Evolutionary conservation across 2,797 vertebrate species (phyloP).

Genomic region (Cygnus olor): DNA sequence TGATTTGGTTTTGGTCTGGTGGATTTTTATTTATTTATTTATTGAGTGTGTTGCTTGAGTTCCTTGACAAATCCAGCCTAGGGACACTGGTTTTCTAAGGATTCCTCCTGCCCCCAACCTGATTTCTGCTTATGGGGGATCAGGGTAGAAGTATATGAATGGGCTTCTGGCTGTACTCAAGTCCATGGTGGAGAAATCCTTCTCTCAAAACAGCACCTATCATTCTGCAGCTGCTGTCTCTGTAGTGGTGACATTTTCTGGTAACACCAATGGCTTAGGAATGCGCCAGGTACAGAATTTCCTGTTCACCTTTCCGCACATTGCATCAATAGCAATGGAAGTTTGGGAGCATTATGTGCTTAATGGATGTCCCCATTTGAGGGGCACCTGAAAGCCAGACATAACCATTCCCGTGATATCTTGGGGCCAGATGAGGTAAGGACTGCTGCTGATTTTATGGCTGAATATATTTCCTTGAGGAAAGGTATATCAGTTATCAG

Average conservation of each 20-base stretch:
- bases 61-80: not conserved
- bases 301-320: not conserved
- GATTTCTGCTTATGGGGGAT: not conserved
- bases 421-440: not conserved
- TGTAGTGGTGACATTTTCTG: not conserved
- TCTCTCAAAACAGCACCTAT: not conserved
- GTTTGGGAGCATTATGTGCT: not conserved
- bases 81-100: not conserved
- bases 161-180: not conserved
- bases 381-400: not conserved
- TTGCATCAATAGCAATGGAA: not conserved
- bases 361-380: not conserved
- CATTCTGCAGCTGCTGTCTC: not conserved
- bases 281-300: not conserved
- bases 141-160: not conserved
- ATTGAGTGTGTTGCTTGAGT: not conserved
- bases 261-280: not conserved
- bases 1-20: not conserved
- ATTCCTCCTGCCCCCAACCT: not conserved
- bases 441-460: not conserved
- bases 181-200: not conserved
- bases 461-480: not conserved
- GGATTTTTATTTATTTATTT: not conserved
- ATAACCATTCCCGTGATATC: not conserved
- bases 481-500: too few relatives aligned